Conservation (phyloP, 1,140 invertebrate genomes). For the Elymnias hypermnestra region DNA sequence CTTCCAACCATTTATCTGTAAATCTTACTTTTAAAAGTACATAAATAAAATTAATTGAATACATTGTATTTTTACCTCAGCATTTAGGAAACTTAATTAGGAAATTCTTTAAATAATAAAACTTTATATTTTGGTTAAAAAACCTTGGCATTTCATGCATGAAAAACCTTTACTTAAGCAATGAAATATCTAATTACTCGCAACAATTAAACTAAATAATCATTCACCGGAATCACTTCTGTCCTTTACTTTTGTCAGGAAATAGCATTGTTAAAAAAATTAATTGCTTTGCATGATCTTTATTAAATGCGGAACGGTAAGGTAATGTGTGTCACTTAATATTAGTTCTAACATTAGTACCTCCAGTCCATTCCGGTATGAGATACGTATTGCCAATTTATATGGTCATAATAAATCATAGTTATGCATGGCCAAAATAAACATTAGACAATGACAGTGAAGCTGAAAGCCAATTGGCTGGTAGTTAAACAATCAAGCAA, state of each 20-base stretch:
- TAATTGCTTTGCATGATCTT: slow-evolving; percentile 30
- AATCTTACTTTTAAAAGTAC: too few relatives aligned
- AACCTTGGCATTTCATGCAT: slow-evolving; percentile 18
- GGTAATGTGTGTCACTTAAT: neutral
- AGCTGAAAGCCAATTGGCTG: slow-evolving; percentile 23
- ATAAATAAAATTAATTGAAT: too few relatives aligned
- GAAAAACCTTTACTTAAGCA: slow-evolving; percentile 2
- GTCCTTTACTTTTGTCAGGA: slow-evolving; percentile 34
- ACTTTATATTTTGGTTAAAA: neutral
- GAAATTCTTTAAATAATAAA: neutral
- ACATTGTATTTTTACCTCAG: too few relatives aligned
- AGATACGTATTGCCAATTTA: neutral
- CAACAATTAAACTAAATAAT: slow-evolving; percentile 20
- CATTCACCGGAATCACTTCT: slow-evolving; percentile 28
- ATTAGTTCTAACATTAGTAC: slow-evolving; percentile 4
- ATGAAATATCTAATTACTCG: slow-evolving; percentile 23
- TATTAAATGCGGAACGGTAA: slow-evolving; percentile 7
- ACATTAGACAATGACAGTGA: slow-evolving; percentile 8
- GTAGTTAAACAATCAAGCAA: slow-evolving; percentile 37
- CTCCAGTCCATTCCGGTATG: too few relatives aligned
- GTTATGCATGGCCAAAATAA: slow-evolving; percentile 2
- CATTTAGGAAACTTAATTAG: too few relatives aligned
- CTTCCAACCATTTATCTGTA: too few relatives aligned
- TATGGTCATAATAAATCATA: slow-evolving; percentile 2
- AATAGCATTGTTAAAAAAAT: slow-evolving; percentile 30